These are phyloP conservation scores for Tychaedon coryphoeus DNA, from an alignment of 2,113 vertebrate species.

Conservation along the genomic window DNA sequence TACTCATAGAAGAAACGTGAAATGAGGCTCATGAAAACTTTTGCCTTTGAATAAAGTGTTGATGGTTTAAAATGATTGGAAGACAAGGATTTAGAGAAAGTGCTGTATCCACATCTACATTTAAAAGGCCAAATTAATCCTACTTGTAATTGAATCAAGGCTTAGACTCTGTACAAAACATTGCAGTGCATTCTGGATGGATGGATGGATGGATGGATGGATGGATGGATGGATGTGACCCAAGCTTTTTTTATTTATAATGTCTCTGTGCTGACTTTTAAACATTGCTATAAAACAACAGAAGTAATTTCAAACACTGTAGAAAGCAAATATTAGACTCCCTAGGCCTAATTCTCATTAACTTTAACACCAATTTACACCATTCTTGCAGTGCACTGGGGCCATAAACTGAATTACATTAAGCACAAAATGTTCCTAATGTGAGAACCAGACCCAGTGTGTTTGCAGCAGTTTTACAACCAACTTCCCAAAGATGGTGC, in stretches of 20 bases:
- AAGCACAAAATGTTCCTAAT: not conserved
- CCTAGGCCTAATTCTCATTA: constrained; percentile 41
- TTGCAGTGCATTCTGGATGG: not conserved
- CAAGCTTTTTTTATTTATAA: not conserved
- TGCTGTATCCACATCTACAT: not conserved
- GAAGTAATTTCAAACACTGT: not conserved
- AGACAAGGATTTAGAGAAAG: not conserved
- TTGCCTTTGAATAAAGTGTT: not conserved
- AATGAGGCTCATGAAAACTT: not conserved
- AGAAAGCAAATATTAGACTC: constrained; percentile 37
- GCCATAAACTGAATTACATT: constrained; percentile 33
- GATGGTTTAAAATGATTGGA: not conserved
- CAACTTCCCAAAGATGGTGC: not conserved
- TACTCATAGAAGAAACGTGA: not conserved
- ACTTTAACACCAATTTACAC: constrained; percentile 28
- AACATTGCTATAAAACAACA: not conserved
- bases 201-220: not conserved
- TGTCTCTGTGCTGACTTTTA: not conserved
- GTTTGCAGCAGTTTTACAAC: not conserved
- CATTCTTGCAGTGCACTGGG: not conserved
- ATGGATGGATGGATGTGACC: not conserved
- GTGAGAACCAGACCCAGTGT: not conserved
- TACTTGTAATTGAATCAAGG: not conserved
- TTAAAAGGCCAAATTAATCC: not conserved
- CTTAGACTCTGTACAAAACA: not conserved